Evolutionary conservation across 2,888 invertebrate species (phyloP).

Genomic region (Chalcis sispes): DNA sequence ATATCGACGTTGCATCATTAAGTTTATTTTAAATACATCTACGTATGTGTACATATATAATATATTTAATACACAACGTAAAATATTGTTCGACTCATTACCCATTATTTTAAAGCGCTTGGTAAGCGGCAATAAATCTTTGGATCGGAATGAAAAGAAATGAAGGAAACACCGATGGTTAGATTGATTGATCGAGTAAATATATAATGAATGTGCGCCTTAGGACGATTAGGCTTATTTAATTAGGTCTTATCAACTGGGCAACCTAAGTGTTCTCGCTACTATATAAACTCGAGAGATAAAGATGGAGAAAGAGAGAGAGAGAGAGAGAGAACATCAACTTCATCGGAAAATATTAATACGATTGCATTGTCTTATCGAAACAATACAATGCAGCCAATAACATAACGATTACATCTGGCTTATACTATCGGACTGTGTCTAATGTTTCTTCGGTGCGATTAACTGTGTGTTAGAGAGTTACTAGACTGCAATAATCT

Average conservation of each 20-base stretch:
- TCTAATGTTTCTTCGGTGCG: constrained; percentile 1
- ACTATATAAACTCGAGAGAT: too few species aligned
- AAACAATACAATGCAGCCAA: constrained; percentile 27
- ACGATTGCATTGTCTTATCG: constrained; percentile 46
- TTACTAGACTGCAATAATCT: not conserved
- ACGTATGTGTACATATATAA: too few species aligned
- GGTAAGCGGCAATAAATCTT: not conserved
- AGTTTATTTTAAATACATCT: too few species aligned
- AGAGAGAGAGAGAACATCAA: constrained; percentile 3
- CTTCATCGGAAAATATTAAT: constrained; percentile 32
- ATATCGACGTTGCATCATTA: too few species aligned
- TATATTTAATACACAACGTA: too few species aligned
- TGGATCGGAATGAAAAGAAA: not conserved
- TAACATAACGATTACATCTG: constrained; percentile 39
- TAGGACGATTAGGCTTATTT: constrained; percentile 25
- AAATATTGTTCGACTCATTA: too few species aligned
- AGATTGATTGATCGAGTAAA: not conserved
- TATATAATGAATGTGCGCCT: not conserved
- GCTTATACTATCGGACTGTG: not conserved
- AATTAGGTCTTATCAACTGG: constrained; percentile 34
- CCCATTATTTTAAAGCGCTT: too few species aligned
- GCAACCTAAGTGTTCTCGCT: constrained; percentile 18
- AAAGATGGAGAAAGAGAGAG: too few species aligned
- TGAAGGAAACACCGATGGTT: not conserved
- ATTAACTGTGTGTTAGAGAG: constrained; percentile 25